These are phyloP conservation scores for Xyliphius kryptos DNA, from an alignment of 2,113 vertebrate genomes.

Conservation along the genomic window DNA sequence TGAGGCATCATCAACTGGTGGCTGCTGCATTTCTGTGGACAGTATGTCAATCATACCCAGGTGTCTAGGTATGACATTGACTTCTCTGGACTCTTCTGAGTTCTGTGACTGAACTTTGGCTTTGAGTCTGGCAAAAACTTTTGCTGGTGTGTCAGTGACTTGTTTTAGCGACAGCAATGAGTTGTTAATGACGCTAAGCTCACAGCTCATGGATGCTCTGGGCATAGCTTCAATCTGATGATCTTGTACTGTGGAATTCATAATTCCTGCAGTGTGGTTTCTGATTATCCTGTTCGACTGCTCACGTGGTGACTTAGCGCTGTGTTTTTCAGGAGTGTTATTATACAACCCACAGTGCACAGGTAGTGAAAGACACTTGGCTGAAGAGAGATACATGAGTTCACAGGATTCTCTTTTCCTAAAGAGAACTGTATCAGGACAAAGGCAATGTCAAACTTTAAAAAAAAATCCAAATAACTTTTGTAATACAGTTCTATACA, in stretches of 20 bases:
- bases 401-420: too few species aligned
- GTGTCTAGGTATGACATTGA: neutral
- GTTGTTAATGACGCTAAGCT: slow-evolving; percentile 37
- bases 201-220: slow-evolving; percentile 24
- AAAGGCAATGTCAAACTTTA: too few species aligned
- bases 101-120: slow-evolving; percentile 49
- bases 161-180: neutral
- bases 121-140: slow-evolving; percentile 63
- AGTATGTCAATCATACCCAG: neutral
- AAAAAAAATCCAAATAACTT: too few species aligned
- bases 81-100: neutral
- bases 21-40: neutral
- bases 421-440: too few species aligned
- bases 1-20: neutral
- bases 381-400: too few species aligned
- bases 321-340: too few species aligned
- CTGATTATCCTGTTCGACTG: neutral
- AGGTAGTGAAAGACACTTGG: too few species aligned
- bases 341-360: too few species aligned
- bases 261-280: neutral
- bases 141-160: slow-evolving; percentile 59
- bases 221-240: neutral
- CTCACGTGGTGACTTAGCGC: too few species aligned
- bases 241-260: slow-evolving; percentile 41
- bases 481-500: too few species aligned